Base-by-base conservation (phyloP, 37 sponge, comb jelly and placozoan species). In the Halichondria panicea region DNA sequence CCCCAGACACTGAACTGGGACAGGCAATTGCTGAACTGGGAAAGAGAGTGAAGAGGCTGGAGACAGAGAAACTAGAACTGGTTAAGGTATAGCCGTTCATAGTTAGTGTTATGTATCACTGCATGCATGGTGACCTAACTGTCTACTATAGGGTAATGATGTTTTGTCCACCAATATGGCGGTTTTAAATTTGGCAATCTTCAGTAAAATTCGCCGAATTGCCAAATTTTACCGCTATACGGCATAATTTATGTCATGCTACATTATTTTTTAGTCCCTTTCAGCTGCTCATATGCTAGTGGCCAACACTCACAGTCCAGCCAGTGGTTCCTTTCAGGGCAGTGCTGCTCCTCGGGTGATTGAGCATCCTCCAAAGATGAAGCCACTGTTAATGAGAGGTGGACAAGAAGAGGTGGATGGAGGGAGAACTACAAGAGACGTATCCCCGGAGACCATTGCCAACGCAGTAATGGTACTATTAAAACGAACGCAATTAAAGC, bases 211-310 rank as follows among this genome's bases (percentile, higher is more conserved):
- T 2, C 12, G 36, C 5, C 72, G 27, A 28, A 6, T 31, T 52
- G 12, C 54, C 54, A 71, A 28, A 71, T 43, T 1, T 8, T 2
- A 12, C 55, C 7, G 3, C 2, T 35, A 36, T 9, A 11, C 8
- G 7, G 35, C 9, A 35, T 59, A 8, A 8, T 11, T 22, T 19
- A 24, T 11, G 7, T 34, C 15, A 11, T 48, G 13, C 9, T 33
- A 25, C 24, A 45, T 35, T 62, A n/a, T 50, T 12, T 36, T 24
- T 5, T 46, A 84, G 85, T 84, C 79, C 35, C 72, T 84, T 30
- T 84, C 85, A 42, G 85, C 78, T 32, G 85, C 78, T 50, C 85
- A 84, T 13, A 48, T 84, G 33, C 35, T 84, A 6, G 72, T 63
- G 63, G 42, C 71, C 24, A 0, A 71, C 22, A 33, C 54, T 30